Percentiles rank a stretch among this genome's conserved stretches.
Evolutionary conservation across 2,113 vertebrate species (phyloP).

Genomic region (Gobiocypris rarus): DNA sequence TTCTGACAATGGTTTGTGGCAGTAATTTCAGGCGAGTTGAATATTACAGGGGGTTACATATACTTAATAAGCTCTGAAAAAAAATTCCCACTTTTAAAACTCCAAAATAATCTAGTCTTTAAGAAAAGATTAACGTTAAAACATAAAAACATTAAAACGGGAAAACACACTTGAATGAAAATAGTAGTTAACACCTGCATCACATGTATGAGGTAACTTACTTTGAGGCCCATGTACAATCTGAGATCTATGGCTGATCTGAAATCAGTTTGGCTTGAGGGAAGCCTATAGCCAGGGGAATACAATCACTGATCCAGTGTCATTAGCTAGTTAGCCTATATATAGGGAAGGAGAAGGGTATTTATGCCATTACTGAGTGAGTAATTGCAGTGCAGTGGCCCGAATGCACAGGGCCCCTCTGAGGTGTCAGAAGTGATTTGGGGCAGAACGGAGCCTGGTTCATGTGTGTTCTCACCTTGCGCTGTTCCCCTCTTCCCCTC

Average conservation of each 20-base stretch:
- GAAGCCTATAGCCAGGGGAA: conserved; percentile 20
- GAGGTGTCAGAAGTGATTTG: conserved; percentile 80
- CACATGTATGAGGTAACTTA: background rate
- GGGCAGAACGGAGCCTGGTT: conserved; percentile 71
- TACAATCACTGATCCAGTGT: conserved; percentile 37
- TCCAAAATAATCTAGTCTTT: background rate
- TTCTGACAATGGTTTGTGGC: conserved; percentile 50
- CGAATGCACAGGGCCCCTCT: conserved; percentile 75
- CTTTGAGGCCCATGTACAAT: background rate
- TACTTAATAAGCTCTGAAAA: too few species aligned
- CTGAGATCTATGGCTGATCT: conserved; percentile 51
- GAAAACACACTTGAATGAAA: background rate
- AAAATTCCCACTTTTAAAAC: background rate
- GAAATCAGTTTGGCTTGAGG: conserved; percentile 57
- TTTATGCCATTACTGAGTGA: conserved; percentile 75
- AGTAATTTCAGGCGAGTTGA: conserved; percentile 13
- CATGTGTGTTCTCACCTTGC: conserved; percentile 81
- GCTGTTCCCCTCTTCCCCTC: conserved; percentile 66
- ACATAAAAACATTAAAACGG: background rate
- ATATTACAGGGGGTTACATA: too few species aligned
- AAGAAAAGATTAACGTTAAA: background rate
- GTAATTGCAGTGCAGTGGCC: conserved; percentile 75
- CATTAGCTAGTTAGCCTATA: conserved; percentile 55
- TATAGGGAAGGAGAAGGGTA: conserved; percentile 70
- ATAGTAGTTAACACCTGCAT: background rate